Evolutionary conservation across 2,113 vertebrate species (phyloP).

Genomic region (Channa argus): DNA sequence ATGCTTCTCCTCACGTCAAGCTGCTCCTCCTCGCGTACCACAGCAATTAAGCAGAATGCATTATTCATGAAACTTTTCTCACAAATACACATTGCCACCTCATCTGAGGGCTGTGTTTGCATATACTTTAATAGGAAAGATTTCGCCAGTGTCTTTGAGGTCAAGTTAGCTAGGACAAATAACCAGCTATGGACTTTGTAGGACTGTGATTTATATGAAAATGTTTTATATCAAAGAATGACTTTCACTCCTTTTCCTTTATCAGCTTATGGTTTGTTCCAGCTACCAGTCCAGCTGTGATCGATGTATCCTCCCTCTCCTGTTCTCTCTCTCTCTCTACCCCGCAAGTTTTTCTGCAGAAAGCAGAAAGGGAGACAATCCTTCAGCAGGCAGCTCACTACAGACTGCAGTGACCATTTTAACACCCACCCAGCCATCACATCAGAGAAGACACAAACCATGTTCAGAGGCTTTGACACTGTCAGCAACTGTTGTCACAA

Average conservation of each 20-base stretch:
- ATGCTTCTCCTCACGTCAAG: slow-evolving; percentile 67
- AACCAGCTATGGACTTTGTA: neutral
- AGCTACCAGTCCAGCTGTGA: slow-evolving; percentile 1
- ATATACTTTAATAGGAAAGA: slow-evolving; percentile 74
- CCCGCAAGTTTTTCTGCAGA: slow-evolving; percentile 30
- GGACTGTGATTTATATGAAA: slow-evolving; percentile 1
- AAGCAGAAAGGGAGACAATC: slow-evolving; percentile 22
- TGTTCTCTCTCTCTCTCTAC: neutral
- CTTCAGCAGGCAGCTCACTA: slow-evolving; percentile 34
- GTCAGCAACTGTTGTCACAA: slow-evolving; percentile 62
- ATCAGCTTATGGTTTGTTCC: slow-evolving; percentile 2
- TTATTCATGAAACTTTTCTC: slow-evolving; percentile 78
- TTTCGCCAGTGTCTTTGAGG: slow-evolving; percentile 58
- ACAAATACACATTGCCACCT: slow-evolving; percentile 63
- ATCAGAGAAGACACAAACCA: slow-evolving; percentile 33
- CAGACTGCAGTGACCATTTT: slow-evolving; percentile 35
- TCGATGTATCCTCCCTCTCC: slow-evolving; percentile 23
- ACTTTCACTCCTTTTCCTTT: slow-evolving; percentile 15
- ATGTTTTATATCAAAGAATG: neutral
- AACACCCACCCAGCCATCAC: slow-evolving; percentile 33
- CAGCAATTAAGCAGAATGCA: slow-evolving; percentile 77
- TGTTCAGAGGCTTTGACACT: slow-evolving; percentile 52
- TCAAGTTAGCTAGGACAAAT: slow-evolving; percentile 34
- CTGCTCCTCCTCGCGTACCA: slow-evolving; percentile 63
- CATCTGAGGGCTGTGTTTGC: slow-evolving; percentile 73